Conservation (phyloP, 2,797 vertebrate species). For the Zenarchopterus dispar region DNA sequence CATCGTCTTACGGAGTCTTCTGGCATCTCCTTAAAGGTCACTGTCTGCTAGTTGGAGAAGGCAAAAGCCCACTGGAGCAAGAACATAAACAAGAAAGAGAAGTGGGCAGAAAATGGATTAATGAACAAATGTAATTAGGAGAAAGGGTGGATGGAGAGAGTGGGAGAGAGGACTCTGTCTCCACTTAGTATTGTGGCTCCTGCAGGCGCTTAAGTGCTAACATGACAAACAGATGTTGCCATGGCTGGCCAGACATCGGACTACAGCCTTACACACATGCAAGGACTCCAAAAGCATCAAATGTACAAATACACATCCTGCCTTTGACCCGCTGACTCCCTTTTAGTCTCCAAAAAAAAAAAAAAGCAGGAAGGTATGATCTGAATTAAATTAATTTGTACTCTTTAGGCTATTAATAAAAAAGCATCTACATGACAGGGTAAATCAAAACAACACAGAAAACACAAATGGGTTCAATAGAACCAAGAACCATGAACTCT, state of each 20-base stretch:
- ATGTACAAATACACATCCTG: conserved; percentile 12
- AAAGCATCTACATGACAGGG: too few species aligned
- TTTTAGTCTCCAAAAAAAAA: conserved; percentile 5
- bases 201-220: conserved; percentile 82
- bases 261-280: conserved; percentile 28
- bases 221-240: conserved; percentile 83
- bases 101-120: conserved; percentile 84
- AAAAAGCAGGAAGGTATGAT: not conserved
- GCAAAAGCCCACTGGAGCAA: conserved; percentile 73
- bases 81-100: conserved; percentile 80
- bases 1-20: conserved; percentile 77
- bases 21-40: conserved; percentile 85
- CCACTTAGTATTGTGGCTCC: conserved; percentile 76
- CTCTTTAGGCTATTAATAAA: too few species aligned
- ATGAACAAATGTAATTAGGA: conserved; percentile 85
- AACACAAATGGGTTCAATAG: too few species aligned
- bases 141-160: conserved; percentile 74
- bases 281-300: conserved; percentile 20
- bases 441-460: too few species aligned
- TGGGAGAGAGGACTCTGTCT: conserved; percentile 77
- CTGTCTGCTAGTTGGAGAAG: conserved; percentile 74
- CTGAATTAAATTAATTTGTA: not conserved
- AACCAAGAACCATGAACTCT: too few species aligned
- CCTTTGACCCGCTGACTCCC: not conserved
- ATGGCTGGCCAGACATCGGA: conserved; percentile 58